Evolutionary conservation across 2,113 vertebrate species (phyloP), one percentile per base, ranked within the genome.

Genomic region (Sminthopsis crassicaudata): DNA sequence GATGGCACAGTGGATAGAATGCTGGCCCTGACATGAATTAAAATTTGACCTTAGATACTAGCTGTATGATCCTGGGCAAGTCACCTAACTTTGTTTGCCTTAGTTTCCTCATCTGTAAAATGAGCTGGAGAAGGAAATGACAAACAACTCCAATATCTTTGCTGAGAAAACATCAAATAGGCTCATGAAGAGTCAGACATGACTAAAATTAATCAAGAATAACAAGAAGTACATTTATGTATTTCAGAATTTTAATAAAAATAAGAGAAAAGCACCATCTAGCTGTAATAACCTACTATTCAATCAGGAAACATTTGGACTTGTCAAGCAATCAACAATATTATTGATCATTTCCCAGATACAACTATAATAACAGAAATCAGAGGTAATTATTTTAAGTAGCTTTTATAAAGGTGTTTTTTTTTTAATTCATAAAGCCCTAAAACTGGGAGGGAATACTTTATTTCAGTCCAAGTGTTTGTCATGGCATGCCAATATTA

Each of bases 191-290:
- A 60, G 27, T 60, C 27, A 16, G 57, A 60, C 27, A 30, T 27
- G 0, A 14, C 27, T 36, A 27, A 60, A 60, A 60, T 1, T 1
- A 12, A 10, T 60, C 27, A 36, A 60, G 57, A 60, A 30, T 27
- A 57, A 27, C 55, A n/a, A n/a, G n/a, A 60, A 60, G 55, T 57
- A 9, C 1, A 36, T 67, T 10, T 36, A 30, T 8, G 11, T 67
- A 67, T 76, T 19, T 95, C 52, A 30, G 53, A 53, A 2, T 8
- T 42, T 88, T 57, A 50, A 4, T 26, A 27, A 92, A 90, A 48
- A 90, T 25, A 93, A 94, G 53, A 93, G 23, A 53, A 92, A 92
- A 93, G 94, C 92, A 23, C 46, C 50, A 91, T 92, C 26, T 89
- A 12, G 19, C 50, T 93, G 92, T 84, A 89, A 53, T 42, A 48